Evolutionary conservation across 2,888 invertebrate genomes (phyloP).

Genomic region (Aspidiotus destructor): DNA sequence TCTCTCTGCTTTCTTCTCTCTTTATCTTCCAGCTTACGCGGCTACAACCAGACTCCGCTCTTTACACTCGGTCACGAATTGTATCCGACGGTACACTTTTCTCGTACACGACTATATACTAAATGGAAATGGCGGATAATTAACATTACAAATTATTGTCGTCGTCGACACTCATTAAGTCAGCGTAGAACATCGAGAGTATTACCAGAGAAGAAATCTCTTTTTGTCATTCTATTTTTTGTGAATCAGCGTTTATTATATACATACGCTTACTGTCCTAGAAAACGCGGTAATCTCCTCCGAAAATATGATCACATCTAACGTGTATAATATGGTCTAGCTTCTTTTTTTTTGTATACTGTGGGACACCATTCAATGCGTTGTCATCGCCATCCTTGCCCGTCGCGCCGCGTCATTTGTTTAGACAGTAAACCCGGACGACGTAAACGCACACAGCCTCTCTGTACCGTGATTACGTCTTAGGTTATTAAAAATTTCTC

Average conservation of each 20-base stretch:
- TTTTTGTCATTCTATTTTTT: background rate
- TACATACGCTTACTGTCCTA: background rate
- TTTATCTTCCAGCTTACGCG: too few species aligned
- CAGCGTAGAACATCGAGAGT: background rate
- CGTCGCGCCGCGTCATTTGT: too few species aligned
- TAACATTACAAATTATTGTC: slow-evolving; percentile 1
- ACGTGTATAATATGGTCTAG: too few species aligned
- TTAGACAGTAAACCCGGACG: too few species aligned
- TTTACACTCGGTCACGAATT: too few species aligned
- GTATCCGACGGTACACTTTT: too few species aligned
- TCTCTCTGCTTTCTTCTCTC: too few species aligned
- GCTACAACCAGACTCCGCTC: too few species aligned
- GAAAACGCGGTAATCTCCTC: background rate
- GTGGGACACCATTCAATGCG: too few species aligned
- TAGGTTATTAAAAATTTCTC: background rate
- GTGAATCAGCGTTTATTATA: background rate
- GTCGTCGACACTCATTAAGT: background rate
- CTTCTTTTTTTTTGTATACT: too few species aligned
- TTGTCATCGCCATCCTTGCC: too few species aligned
- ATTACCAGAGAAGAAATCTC: background rate
- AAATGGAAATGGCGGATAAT: background rate
- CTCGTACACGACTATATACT: background rate
- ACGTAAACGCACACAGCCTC: background rate
- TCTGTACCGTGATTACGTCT: background rate
- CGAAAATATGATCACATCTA: too few species aligned